Conservation (phyloP, 2,797 vertebrate species). For the Podarcis siculus region DNA sequence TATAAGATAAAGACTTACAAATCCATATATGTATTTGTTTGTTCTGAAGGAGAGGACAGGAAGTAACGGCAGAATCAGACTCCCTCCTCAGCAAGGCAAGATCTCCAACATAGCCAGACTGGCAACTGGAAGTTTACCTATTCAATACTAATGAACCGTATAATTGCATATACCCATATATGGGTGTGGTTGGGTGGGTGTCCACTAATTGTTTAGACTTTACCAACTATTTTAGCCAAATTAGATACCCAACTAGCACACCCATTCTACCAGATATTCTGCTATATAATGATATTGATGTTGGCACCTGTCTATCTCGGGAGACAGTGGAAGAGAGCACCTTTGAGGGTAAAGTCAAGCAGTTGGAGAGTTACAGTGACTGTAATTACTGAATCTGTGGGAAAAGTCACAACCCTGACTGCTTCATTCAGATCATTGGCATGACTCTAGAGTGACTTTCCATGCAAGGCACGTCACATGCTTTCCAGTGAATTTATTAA, state of each 20-base stretch:
- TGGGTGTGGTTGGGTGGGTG: too few species aligned
- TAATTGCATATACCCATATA: not conserved
- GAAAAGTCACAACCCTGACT: not conserved
- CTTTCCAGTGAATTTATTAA: not conserved
- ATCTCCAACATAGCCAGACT: not conserved
- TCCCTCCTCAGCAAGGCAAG: not conserved
- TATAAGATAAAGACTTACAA: not conserved
- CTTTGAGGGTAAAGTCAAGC: too few species aligned
- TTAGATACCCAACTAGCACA: not conserved
- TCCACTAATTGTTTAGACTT: not conserved
- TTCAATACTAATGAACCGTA: not conserved
- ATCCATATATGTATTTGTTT: not conserved
- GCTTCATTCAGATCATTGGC: not conserved
- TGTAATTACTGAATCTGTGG: not conserved
- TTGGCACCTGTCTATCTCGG: too few species aligned
- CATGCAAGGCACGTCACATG: not conserved
- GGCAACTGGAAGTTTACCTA: not conserved
- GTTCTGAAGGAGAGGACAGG: not conserved
- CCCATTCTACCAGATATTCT: not conserved
- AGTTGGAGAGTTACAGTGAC: not conserved
- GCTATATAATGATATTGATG: not conserved
- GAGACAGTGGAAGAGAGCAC: too few species aligned
- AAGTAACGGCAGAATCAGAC: not conserved
- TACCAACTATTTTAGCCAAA: not conserved
- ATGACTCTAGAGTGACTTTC: not conserved